Percentiles rank a stretch among this genome's conserved stretches.
Evolutionary conservation across 1,140 invertebrate genomes (phyloP).

Genomic region (Leptinotarsa defecta): DNA sequence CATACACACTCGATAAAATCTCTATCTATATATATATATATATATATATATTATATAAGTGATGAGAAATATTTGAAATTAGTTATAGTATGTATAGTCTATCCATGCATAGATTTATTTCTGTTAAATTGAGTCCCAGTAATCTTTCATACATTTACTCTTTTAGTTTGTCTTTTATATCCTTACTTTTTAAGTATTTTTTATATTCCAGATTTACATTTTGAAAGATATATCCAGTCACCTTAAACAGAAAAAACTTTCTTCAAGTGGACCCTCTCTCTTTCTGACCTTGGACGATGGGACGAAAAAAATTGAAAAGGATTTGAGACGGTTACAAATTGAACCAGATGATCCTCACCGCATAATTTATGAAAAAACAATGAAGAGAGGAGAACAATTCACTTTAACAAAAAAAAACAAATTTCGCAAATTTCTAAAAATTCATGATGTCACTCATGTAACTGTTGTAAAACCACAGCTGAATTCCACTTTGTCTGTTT

Average conservation of each 20-base stretch:
- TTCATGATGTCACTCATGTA: constrained; percentile 39
- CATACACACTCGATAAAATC: too few relatives aligned
- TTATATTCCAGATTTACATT: constrained; percentile 45
- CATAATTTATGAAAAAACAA: constrained; percentile 41
- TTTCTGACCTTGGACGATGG: constrained; percentile 42
- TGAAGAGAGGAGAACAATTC: constrained; percentile 41
- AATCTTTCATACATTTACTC: too few relatives aligned
- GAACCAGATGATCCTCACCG: constrained; percentile 39
- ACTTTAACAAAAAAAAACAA: constrained; percentile 39
- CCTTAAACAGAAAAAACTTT: constrained; percentile 36
- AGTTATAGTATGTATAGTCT: too few relatives aligned
- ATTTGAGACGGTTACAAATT: constrained; percentile 44
- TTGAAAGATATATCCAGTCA: constrained; percentile 49
- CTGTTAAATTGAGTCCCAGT: not conserved
- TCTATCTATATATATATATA: too few relatives aligned
- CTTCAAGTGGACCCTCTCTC: constrained; percentile 30
- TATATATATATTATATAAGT: too few relatives aligned
- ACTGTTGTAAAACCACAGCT: constrained; percentile 45
- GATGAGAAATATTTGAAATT: too few relatives aligned
- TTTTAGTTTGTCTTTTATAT: too few relatives aligned
- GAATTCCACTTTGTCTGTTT: constrained; percentile 33
- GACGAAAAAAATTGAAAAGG: constrained; percentile 39
- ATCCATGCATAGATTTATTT: not conserved
- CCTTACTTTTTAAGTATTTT: not conserved
- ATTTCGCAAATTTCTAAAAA: constrained; percentile 41